A percentile compares a stretch with the other conserved stretches of the same genome.
phyloP scores from a whole-genome alignment of 2,113 vertebrate species.

The Ammodytes dubius region DNA sequence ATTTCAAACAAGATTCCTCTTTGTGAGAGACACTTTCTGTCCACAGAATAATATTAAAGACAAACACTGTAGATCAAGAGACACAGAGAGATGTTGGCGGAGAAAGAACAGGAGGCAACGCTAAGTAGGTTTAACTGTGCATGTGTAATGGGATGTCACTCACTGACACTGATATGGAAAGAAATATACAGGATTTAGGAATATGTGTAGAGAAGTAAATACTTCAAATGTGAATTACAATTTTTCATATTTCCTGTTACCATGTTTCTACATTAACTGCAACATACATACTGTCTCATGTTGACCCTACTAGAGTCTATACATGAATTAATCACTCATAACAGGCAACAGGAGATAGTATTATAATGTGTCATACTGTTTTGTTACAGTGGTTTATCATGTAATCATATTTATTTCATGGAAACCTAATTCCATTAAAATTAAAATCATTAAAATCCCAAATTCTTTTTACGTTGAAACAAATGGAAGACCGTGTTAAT shows the following conservation, averaged over 20 bases:
- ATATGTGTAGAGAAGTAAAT: background rate
- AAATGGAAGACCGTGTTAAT: background rate
- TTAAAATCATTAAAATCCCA: background rate
- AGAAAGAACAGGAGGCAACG: background rate
- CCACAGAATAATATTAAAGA: background rate
- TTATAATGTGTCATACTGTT: background rate
- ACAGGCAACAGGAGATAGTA: slow-evolving; percentile 6
- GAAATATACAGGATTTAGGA: background rate
- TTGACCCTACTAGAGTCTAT: background rate
- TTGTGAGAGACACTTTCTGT: background rate
- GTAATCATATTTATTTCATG: background rate
- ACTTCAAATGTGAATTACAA: background rate
- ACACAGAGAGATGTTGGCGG: background rate
- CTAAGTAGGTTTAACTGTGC: background rate
- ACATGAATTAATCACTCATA: background rate
- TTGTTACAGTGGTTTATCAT: slow-evolving; percentile 2
- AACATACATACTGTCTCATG: background rate
- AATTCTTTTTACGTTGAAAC: background rate
- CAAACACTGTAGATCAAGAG: background rate
- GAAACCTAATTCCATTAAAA: background rate
- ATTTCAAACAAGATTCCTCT: slow-evolving; percentile 1
- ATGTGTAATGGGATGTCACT: background rate
- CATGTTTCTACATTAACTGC: background rate
- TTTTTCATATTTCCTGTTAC: background rate
- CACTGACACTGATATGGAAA: background rate